phyloP scores from a whole-genome alignment of 2,113 vertebrate genomes.

The Pelecanus crispus region DNA sequence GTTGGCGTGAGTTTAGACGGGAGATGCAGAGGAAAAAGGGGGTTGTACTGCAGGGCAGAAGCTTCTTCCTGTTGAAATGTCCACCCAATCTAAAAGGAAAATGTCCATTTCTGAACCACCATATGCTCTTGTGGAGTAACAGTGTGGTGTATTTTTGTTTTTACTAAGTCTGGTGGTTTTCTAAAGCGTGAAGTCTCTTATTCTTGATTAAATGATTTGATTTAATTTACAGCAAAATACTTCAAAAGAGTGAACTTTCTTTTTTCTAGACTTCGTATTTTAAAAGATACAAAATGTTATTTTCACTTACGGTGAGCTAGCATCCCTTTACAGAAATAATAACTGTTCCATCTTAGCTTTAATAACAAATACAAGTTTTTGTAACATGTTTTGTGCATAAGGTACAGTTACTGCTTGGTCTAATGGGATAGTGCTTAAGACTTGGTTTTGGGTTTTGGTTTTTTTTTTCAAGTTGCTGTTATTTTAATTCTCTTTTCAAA shows the following conservation, averaged over 20 bases:
- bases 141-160: neutral
- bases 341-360: neutral
- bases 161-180: neutral
- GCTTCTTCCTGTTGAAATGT: neutral
- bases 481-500: constrained; percentile 30
- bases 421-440: neutral
- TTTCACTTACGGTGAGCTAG: neutral
- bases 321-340: neutral
- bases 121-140: neutral
- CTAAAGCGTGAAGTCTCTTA: neutral
- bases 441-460: neutral
- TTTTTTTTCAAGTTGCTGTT: neutral
- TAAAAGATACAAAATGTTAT: neutral
- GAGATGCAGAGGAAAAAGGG: neutral
- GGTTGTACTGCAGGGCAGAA: neutral
- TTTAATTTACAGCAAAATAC: neutral
- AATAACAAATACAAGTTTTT: neutral
- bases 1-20: neutral
- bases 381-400: neutral
- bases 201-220: neutral
- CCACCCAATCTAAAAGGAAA: neutral
- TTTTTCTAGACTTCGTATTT: neutral
- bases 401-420: neutral
- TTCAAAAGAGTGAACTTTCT: neutral
- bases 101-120: neutral